These are phyloP conservation scores for Sisyra terminalis DNA, from an alignment of 2,888 invertebrate species.

Conservation along the genomic window DNA sequence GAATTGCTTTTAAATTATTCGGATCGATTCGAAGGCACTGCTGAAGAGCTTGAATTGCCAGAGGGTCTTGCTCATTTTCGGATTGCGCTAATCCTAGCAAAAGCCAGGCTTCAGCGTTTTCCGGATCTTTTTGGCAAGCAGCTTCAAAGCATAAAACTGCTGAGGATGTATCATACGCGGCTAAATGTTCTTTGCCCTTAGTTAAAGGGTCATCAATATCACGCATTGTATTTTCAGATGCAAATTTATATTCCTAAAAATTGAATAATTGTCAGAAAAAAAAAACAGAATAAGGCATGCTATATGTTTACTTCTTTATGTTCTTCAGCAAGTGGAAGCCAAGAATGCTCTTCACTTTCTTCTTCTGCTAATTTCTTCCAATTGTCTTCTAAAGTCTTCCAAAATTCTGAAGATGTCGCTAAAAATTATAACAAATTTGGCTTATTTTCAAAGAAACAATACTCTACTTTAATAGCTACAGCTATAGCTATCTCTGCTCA, in stretches of 20 bases:
- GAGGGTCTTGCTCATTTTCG: slow-evolving; percentile 91
- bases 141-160: slow-evolving; percentile 95
- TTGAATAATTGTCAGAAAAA: too few relatives aligned
- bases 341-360: slow-evolving; percentile 39
- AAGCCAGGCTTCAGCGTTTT: slow-evolving; percentile 72
- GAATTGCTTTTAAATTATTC: slow-evolving; percentile 63
- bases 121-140: slow-evolving; percentile 68
- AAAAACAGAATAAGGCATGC: too few relatives aligned
- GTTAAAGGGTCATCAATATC: slow-evolving; percentile 63
- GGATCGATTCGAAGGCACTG: slow-evolving; percentile 69
- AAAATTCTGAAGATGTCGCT: slow-evolving; percentile 39
- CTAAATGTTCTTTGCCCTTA: slow-evolving; percentile 68
- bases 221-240: slow-evolving; percentile 73
- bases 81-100: slow-evolving; percentile 76
- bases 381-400: slow-evolving; percentile 52
- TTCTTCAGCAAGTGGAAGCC: slow-evolving; percentile 50
- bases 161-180: slow-evolving; percentile 81
- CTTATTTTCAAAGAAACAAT: too few relatives aligned
- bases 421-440: slow-evolving; percentile 17
- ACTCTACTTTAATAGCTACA: too few relatives aligned
- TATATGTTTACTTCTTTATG: slow-evolving; percentile 34
- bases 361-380: slow-evolving; percentile 61
- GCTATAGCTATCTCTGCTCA: too few relatives aligned
- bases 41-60: slow-evolving; percentile 82
- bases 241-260: slow-evolving; percentile 54